Percentiles rank a stretch among this genome's conserved stretches.
Conservation (phyloP, 2,113 vertebrate genomes). For the Bubo scandiacus region DNA sequence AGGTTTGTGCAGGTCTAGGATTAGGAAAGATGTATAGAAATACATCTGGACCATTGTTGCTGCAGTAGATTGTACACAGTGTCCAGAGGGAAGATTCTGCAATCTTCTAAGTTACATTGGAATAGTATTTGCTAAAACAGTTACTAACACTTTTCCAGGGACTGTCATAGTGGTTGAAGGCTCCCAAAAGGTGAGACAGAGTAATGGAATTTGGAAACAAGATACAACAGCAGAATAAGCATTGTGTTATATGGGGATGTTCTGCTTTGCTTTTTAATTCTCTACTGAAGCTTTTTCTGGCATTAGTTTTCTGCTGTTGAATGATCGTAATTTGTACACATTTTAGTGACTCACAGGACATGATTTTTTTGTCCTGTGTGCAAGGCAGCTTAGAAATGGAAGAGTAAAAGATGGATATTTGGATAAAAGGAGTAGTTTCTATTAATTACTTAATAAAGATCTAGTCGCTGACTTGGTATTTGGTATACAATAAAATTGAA, state of each 20-base stretch:
- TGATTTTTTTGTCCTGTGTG: background rate
- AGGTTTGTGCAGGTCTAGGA: background rate
- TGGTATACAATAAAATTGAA: background rate
- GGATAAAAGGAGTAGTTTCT: background rate
- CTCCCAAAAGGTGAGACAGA: background rate
- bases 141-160: background rate
- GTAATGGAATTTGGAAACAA: background rate
- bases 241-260: background rate
- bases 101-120: background rate
- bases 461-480: background rate
- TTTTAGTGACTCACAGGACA: background rate
- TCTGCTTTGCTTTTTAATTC: background rate
- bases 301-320: background rate
- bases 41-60: accelerated
- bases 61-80: background rate
- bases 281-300: background rate
- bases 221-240: background rate
- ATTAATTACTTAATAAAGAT: background rate
- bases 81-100: background rate
- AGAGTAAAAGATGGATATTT: background rate
- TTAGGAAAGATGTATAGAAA: background rate
- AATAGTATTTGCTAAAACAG: background rate
- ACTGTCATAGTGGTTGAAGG: background rate
- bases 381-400: background rate
- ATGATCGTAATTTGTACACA: background rate